Evolutionary conservation across 1,140 invertebrate species (phyloP).

Genomic region (Ganaspis sp.): DNA sequence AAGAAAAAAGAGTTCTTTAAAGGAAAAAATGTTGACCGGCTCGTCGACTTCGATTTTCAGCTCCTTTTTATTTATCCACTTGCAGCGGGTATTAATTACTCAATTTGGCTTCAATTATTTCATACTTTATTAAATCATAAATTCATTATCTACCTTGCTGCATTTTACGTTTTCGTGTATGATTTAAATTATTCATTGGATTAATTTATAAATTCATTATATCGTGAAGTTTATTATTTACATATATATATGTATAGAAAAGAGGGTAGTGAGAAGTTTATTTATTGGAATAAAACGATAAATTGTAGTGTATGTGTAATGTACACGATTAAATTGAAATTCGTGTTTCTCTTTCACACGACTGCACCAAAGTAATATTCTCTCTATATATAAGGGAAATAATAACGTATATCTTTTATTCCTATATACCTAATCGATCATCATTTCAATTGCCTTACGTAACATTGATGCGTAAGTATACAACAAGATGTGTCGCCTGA

Average conservation of each 20-base stretch:
- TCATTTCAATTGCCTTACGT: not conserved
- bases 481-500: not conserved
- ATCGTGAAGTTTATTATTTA: slow-evolving; percentile 6
- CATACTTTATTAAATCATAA: slow-evolving; percentile 7
- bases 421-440: not conserved
- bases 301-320: slow-evolving; percentile 7
- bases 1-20: too few relatives aligned
- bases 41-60: not conserved
- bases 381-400: not conserved
- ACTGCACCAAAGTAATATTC: not conserved
- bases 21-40: too few relatives aligned
- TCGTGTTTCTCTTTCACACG: not conserved
- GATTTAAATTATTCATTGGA: slow-evolving; percentile 3
- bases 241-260: not conserved
- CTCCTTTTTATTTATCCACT: not conserved
- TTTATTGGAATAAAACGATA: slow-evolving; percentile 13
- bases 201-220: slow-evolving; percentile 9
- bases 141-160: not conserved
- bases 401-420: not conserved
- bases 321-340: not conserved
- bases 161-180: not conserved
- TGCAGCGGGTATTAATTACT: not conserved
- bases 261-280: not conserved
- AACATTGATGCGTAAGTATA: slow-evolving; percentile 6
- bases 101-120: slow-evolving; percentile 15